Evolutionary conservation across 2,888 invertebrate species (phyloP).

Genomic region (Hipparchia semele): DNA sequence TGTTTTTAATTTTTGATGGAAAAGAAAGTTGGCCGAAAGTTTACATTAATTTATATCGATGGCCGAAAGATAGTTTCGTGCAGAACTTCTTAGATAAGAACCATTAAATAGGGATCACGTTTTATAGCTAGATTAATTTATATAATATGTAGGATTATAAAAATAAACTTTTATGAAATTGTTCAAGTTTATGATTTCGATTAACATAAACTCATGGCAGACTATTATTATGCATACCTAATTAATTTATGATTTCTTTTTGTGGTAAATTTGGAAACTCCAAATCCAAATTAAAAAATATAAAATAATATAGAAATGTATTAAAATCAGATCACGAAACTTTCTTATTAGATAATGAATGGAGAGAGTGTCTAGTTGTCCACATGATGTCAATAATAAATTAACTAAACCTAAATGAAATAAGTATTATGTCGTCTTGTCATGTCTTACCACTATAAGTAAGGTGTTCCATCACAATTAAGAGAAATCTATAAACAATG

Average conservation of each 20-base stretch:
- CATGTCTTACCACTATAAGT: constrained; percentile 17
- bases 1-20: too few relatives aligned
- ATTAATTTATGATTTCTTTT: background rate
- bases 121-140: background rate
- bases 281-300: background rate
- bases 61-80: background rate
- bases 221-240: too few relatives aligned
- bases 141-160: background rate
- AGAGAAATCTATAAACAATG: constrained; percentile 14
- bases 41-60: too few relatives aligned
- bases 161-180: background rate
- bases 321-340: background rate
- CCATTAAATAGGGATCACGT: background rate
- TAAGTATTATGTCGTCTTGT: constrained; percentile 2
- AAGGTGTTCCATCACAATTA: constrained; percentile 31
- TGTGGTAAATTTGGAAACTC: background rate
- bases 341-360: background rate
- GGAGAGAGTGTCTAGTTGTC: background rate
- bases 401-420: background rate
- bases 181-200: background rate
- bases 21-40: too few relatives aligned
- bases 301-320: background rate
- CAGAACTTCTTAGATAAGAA: background rate
- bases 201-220: background rate
- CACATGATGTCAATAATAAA: background rate